Evolutionary conservation across 2,888 invertebrate genomes (phyloP).

Genomic region (Calliphora vomitoria): DNA sequence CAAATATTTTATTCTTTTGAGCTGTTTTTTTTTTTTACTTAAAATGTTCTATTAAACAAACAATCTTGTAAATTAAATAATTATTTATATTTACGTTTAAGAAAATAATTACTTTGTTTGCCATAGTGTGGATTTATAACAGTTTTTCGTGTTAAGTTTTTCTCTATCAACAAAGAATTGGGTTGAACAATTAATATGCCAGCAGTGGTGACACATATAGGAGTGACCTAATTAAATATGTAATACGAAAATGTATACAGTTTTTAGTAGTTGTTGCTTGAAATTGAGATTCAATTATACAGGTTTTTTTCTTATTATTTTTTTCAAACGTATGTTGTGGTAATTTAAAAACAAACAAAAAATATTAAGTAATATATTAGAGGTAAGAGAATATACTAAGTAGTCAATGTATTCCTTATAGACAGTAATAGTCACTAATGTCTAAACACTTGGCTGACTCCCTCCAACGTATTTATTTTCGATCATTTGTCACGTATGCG

Average conservation of each 20-base stretch:
- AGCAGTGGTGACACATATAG: slow-evolving; percentile 36
- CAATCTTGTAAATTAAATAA: slow-evolving; percentile 68
- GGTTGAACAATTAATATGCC: not conserved
- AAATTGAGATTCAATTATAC: slow-evolving; percentile 50
- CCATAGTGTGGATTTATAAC: slow-evolving; percentile 30
- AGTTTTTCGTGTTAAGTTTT: slow-evolving; percentile 11
- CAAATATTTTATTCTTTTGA: not conserved
- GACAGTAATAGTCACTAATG: too few species aligned
- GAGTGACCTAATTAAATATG: slow-evolving; percentile 44
- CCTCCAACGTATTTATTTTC: too few species aligned
- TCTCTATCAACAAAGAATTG: not conserved
- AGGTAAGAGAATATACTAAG: too few species aligned
- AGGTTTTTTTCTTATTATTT: too few species aligned
- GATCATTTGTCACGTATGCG: too few species aligned
- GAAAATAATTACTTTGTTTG: slow-evolving; percentile 27
- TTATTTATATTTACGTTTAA: slow-evolving; percentile 42
- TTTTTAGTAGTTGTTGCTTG: not conserved
- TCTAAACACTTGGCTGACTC: too few species aligned
- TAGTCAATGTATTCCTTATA: too few species aligned
- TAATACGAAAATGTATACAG: not conserved
- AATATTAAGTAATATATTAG: too few species aligned
- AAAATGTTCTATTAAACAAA: slow-evolving; percentile 63
- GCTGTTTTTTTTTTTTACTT: too few species aligned
- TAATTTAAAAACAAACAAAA: too few species aligned
- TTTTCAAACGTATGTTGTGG: too few species aligned